Evolutionary conservation across 2,888 invertebrate genomes (phyloP).

Genomic region (Lingula anatina): DNA sequence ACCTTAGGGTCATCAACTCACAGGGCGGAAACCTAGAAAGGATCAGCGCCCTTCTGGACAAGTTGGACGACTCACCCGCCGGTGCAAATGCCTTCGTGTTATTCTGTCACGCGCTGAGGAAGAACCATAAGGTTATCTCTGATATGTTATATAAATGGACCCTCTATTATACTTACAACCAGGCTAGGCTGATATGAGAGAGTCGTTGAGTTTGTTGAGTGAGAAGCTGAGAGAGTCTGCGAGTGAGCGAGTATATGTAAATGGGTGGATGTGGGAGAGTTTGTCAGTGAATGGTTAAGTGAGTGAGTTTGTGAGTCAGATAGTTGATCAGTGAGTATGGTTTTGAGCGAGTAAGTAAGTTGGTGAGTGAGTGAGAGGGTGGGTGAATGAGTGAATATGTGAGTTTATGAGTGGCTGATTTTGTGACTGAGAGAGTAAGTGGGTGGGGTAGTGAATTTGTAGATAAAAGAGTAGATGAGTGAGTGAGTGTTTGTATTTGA

Average conservation of each 20-base stretch:
- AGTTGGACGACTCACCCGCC: no score
- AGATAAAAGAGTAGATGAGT: neutral
- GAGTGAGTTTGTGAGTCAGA: neutral
- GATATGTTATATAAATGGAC: no score
- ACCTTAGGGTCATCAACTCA: no score
- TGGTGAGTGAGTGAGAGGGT: neutral
- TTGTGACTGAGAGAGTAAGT: neutral
- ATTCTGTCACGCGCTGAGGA: no score
- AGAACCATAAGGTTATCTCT: no score
- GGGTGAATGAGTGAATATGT: neutral
- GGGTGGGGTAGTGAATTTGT: neutral
- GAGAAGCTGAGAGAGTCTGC: neutral
- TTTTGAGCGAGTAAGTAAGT: neutral
- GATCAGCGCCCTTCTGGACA: no score
- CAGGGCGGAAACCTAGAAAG: no score
- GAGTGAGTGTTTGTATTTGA: neutral
- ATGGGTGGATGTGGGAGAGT: neutral
- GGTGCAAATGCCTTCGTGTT: no score
- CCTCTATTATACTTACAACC: no score
- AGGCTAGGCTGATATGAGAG: no score
- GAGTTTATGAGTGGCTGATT: neutral
- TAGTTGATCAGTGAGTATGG: neutral
- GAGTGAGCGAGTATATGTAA: neutral
- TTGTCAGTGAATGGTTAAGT: neutral
- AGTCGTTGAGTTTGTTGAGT: no score